Conservation (phyloP, 2,888 invertebrate species). For the Physocephala rufipes region DNA sequence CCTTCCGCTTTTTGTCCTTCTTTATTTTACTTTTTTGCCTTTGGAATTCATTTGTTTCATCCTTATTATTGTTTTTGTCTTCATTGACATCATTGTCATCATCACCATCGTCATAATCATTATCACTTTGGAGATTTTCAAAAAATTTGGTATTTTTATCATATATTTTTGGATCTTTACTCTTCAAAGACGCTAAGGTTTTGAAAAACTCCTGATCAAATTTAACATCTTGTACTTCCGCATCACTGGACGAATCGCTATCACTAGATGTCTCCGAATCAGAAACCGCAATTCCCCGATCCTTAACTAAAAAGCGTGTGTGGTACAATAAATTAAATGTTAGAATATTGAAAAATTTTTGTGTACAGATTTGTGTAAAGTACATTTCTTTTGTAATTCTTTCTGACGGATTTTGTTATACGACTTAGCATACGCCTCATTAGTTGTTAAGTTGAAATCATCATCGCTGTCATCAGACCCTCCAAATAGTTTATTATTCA, state of each 20-base stretch:
- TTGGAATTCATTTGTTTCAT: background rate
- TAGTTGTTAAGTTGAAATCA: constrained; percentile 71
- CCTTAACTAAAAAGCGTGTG: constrained; percentile 55
- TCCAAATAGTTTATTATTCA: constrained; percentile 56
- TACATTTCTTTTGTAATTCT: constrained; percentile 85
- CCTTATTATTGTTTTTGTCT: background rate
- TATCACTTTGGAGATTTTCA: constrained; percentile 62
- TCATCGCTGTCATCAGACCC: constrained; percentile 68
- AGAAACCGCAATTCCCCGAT: constrained; percentile 55
- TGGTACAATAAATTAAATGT: constrained; percentile 27
- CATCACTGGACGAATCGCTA: constrained; percentile 59
- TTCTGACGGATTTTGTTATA: constrained; percentile 86
- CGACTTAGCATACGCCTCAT: constrained; percentile 83
- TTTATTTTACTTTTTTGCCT: background rate
- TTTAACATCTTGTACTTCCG: constrained; percentile 55
- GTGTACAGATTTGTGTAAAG: background rate
- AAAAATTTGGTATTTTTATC: constrained; percentile 80
- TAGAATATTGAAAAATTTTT: background rate
- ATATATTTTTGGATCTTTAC: constrained; percentile 89
- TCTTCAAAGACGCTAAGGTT: constrained; percentile 85
- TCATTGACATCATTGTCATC: constrained; percentile 12
- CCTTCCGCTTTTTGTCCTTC: constrained; percentile 66
- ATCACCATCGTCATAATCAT: constrained; percentile 30
- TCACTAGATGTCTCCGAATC: constrained; percentile 59
- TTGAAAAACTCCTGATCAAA: constrained; percentile 87